phyloP scores from a whole-genome alignment of 2,113 vertebrate genomes.

The Oophaga pumilio region DNA sequence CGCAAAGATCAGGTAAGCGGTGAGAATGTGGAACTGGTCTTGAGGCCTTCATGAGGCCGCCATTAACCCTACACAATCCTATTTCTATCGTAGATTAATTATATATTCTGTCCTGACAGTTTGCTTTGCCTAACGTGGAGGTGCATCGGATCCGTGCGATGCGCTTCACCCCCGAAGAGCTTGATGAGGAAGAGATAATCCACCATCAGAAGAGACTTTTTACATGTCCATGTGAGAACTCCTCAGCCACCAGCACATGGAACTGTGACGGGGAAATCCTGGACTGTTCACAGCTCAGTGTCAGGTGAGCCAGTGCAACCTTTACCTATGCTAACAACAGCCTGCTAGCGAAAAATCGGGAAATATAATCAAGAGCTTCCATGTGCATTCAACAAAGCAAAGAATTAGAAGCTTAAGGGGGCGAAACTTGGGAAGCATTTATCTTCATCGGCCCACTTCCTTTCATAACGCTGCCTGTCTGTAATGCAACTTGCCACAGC shows the following conservation, averaged over 20 bases:
- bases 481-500: too few relatives aligned
- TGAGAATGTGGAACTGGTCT: neutral
- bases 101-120: conserved; percentile 64
- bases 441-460: too few relatives aligned
- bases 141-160: conserved; percentile 78
- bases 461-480: too few relatives aligned
- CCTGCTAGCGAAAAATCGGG: too few relatives aligned
- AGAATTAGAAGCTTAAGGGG: too few relatives aligned
- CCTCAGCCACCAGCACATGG: conserved; percentile 70
- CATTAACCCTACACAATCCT: neutral
- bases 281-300: conserved; percentile 68
- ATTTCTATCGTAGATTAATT: neutral
- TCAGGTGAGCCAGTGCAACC: conserved; percentile 66
- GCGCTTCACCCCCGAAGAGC: conserved; percentile 67
- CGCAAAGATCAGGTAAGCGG: conserved; percentile 75
- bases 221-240: conserved; percentile 66
- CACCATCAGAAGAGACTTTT: conserved; percentile 59
- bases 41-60: neutral
- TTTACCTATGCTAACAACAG: neutral
- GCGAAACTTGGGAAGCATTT: too few relatives aligned
- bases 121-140: conserved; percentile 81
- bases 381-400: too few relatives aligned
- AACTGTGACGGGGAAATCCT: conserved; percentile 82
- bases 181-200: conserved; percentile 49
- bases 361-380: too few relatives aligned